Evolutionary conservation across 2,888 invertebrate species (phyloP).

Genomic region (Eupithecia centaureata): DNA sequence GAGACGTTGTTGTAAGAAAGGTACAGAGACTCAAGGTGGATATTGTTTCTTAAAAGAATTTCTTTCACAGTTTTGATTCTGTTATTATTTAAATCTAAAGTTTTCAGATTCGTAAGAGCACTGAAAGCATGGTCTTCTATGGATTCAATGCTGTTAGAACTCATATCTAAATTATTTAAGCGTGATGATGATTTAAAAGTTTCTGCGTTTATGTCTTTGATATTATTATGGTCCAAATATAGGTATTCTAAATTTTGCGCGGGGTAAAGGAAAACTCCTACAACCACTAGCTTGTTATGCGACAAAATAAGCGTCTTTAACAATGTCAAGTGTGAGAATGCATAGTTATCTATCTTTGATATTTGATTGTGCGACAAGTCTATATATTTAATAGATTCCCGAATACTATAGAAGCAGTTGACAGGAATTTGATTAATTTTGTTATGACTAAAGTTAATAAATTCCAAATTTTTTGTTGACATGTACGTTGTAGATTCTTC

Average conservation of each 20-base stretch:
- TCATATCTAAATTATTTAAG: conserved; percentile 17
- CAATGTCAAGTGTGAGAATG: conserved; percentile 17
- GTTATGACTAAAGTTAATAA: conserved; percentile 21
- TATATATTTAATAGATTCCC: conserved; percentile 21
- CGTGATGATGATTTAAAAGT: conserved; percentile 2
- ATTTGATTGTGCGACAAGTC: conserved; percentile 26
- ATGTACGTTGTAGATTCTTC: not conserved
- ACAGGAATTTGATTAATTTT: conserved; percentile 7
- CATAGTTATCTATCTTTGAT: conserved; percentile 15
- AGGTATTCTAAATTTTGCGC: conserved; percentile 7
- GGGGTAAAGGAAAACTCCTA: conserved; percentile 13
- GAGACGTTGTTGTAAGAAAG: conserved; percentile 21
- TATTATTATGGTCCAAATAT: conserved; percentile 19
- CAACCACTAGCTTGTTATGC: conserved; percentile 16
- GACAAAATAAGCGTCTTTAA: conserved; percentile 16
- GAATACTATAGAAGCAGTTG: conserved; percentile 20
- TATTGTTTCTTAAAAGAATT: conserved; percentile 17
- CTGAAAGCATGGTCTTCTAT: conserved; percentile 21
- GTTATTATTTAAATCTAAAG: conserved; percentile 21
- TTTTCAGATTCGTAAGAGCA: conserved; percentile 10
- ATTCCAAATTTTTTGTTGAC: conserved; percentile 9
- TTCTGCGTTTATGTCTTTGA: conserved; percentile 13
- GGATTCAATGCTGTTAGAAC: conserved; percentile 13
- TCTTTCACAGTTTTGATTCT: conserved; percentile 12
- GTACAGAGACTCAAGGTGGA: not conserved